Percentiles rank a stretch among this genome's conserved stretches.
Conservation (phyloP, 2,888 invertebrate species). For the Tinea trinotella region DNA sequence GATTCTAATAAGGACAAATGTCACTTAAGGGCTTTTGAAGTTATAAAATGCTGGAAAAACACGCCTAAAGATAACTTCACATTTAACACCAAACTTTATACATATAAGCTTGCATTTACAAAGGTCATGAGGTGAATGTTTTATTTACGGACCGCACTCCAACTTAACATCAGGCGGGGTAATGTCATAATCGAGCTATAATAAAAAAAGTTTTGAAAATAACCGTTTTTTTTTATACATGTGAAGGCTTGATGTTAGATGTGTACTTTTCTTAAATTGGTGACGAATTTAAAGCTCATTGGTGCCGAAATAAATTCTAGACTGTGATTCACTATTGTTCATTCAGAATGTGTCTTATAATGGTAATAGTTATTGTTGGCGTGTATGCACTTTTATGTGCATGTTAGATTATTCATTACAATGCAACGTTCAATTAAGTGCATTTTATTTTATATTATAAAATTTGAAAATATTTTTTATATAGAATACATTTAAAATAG, state of each 20-base stretch:
- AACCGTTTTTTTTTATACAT: too few relatives aligned
- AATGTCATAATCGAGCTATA: too few relatives aligned
- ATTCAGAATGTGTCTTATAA: slow-evolving; percentile 71
- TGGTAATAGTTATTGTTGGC: slow-evolving; percentile 71
- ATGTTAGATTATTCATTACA: not conserved
- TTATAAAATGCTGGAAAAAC: not conserved
- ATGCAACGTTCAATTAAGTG: not conserved
- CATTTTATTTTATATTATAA: not conserved
- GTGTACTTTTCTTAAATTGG: too few relatives aligned
- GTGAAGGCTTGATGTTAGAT: too few relatives aligned
- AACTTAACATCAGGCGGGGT: too few relatives aligned
- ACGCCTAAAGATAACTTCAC: not conserved
- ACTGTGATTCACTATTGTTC: slow-evolving; percentile 72
- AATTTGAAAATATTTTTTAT: slow-evolving; percentile 10
- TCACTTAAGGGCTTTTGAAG: not conserved
- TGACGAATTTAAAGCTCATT: slow-evolving; percentile 69
- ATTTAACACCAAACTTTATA: too few relatives aligned
- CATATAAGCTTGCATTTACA: too few relatives aligned
- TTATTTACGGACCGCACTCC: too few relatives aligned
- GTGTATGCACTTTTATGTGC: slow-evolving; percentile 17
- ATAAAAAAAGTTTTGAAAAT: too few relatives aligned
- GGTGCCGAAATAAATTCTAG: slow-evolving; percentile 68
- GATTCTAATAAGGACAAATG: slow-evolving; percentile 13
- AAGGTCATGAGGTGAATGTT: too few relatives aligned
- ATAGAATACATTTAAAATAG: not conserved